These are phyloP conservation scores for Dipodomys spectabilis DNA, from an alignment of 2,113 vertebrate genomes.

Conservation along the genomic window DNA sequence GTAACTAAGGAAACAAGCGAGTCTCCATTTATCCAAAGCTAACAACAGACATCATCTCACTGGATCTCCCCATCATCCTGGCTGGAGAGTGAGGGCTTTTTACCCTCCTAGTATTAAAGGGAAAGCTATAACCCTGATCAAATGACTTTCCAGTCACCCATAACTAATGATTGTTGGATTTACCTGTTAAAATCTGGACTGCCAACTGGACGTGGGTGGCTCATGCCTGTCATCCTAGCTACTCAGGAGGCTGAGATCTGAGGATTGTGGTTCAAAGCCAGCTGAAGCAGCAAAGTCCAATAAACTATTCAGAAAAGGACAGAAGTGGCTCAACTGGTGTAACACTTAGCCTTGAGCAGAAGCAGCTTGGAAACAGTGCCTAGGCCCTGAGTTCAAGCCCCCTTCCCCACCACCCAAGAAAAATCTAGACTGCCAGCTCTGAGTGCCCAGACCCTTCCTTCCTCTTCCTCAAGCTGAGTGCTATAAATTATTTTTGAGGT, in stretches of 20 bases:
- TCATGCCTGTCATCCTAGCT: too few species aligned
- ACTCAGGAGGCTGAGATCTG: too few species aligned
- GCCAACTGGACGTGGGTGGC: too few species aligned
- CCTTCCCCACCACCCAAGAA: not conserved
- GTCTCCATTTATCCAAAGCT: slow-evolving; percentile 32
- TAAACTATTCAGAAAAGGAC: too few species aligned
- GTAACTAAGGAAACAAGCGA: not conserved
- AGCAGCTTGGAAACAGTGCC: too few species aligned
- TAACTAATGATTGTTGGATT: not conserved
- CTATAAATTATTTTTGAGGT: not conserved
- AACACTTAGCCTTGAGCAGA: too few species aligned
- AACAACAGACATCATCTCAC: not conserved
- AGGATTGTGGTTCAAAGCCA: too few species aligned
- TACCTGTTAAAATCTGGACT: slow-evolving; percentile 5
- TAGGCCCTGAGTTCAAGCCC: too few species aligned
- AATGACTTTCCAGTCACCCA: not conserved
- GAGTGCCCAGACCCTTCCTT: not conserved
- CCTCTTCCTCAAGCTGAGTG: not conserved
- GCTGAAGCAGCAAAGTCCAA: too few species aligned
- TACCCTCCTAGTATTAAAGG: not conserved
- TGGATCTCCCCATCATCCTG: not conserved
- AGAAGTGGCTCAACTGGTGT: too few species aligned
- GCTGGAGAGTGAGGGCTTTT: not conserved
- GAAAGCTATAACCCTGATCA: not conserved
- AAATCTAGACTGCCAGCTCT: not conserved